phyloP scores from a whole-genome alignment of 2,797 vertebrate species.

The Anableps anableps region DNA sequence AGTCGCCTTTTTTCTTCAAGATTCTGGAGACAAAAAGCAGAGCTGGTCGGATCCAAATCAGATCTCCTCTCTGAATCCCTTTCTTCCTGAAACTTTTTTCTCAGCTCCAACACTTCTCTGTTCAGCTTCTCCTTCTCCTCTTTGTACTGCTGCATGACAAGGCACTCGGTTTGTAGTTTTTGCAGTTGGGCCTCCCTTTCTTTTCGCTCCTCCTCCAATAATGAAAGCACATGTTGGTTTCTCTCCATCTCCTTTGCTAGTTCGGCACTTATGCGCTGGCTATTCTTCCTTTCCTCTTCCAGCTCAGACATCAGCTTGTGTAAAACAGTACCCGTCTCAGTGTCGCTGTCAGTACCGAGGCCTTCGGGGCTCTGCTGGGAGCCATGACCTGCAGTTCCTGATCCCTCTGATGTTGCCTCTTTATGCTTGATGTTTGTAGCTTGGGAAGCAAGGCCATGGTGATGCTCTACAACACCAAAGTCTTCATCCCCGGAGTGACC shows the following conservation, averaged over 20 bases:
- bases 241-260: constrained; percentile 63
- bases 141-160: constrained; percentile 78
- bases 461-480: constrained; percentile 49
- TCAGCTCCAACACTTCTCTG: constrained; percentile 78
- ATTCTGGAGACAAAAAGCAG: constrained; percentile 54
- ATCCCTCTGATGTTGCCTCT: constrained; percentile 59
- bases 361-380: constrained; percentile 54
- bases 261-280: constrained; percentile 51
- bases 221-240: constrained; percentile 64
- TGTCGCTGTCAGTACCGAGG: constrained; percentile 36
- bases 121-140: constrained; percentile 82
- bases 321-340: constrained; percentile 45
- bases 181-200: constrained; percentile 73
- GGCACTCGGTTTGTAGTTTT: constrained; percentile 70
- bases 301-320: constrained; percentile 73
- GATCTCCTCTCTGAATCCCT: constrained; percentile 52
- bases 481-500: constrained; percentile 62
- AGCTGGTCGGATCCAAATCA: constrained; percentile 57
- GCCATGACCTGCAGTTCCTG: constrained; percentile 46
- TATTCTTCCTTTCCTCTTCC: constrained; percentile 70
- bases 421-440: constrained; percentile 60
- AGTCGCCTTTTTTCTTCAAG: constrained; percentile 64
- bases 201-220: constrained; percentile 77
- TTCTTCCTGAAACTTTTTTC: constrained; percentile 67
- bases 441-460: constrained; percentile 47